phyloP scores from a whole-genome alignment of 1,140 invertebrate genomes.

The Triops longicaudatus region DNA sequence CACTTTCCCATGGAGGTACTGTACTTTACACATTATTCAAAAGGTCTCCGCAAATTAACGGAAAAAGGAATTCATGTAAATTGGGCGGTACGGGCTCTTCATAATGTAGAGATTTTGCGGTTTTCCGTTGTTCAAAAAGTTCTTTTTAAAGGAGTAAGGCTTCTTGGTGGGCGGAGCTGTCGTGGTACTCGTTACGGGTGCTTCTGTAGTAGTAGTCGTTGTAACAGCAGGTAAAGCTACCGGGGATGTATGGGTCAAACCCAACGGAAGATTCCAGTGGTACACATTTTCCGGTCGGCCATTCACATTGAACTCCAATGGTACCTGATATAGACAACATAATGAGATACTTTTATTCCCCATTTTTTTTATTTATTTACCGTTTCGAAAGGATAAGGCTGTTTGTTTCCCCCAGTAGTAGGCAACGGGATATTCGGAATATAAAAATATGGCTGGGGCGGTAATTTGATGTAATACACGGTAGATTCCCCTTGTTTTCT shows the following conservation, averaged over 20 bases:
- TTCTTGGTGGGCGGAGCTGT: conserved; percentile 19
- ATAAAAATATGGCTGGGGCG: conserved; percentile 29
- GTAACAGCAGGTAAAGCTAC: conserved; percentile 17
- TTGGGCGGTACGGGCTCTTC: conserved; percentile 16
- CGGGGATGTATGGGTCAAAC: neutral
- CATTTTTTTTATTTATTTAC: conserved; percentile 17
- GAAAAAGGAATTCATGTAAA: neutral
- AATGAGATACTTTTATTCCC: neutral
- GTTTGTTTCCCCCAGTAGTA: conserved; percentile 8
- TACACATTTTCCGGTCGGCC: conserved; percentile 29
- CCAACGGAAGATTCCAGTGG: conserved; percentile 29
- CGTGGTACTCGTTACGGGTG: conserved; percentile 21
- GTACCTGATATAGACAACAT: conserved; percentile 23
- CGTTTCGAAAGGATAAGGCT: conserved; percentile 23
- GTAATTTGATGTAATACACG: conserved; percentile 29
- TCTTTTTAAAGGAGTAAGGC: conserved; percentile 22
- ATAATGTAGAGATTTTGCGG: conserved; percentile 27
- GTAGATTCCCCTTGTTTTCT: conserved; percentile 30
- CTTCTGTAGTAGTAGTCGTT: conserved; percentile 27
- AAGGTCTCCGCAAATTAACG: neutral
- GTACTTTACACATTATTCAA: neutral
- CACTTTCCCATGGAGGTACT: neutral
- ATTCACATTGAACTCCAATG: conserved; percentile 27
- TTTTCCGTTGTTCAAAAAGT: conserved; percentile 29
- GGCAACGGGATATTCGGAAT: conserved; percentile 12